These are phyloP conservation scores for Vespertilio murinus DNA, from an alignment of 2,797 vertebrate genomes.

Conservation along the genomic window DNA sequence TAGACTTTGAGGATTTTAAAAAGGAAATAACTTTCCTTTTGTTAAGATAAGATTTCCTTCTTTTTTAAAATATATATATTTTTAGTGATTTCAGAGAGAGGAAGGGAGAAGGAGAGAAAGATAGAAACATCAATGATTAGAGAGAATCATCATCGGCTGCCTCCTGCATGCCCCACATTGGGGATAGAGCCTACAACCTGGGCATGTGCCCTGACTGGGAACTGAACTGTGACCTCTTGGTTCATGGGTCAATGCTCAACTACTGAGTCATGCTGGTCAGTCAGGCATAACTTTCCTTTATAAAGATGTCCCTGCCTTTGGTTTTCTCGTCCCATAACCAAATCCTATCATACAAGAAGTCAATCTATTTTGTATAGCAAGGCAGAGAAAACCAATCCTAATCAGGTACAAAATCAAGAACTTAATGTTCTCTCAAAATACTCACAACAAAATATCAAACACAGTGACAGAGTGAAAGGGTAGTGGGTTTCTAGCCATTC, in stretches of 20 bases:
- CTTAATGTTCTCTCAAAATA: neutral
- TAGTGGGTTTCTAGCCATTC: neutral
- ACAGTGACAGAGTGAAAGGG: neutral
- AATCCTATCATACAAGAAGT: neutral
- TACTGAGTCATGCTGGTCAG: neutral
- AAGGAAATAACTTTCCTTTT: constrained; percentile 2
- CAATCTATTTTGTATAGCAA: neutral
- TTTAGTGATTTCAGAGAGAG: neutral
- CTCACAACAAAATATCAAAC: neutral
- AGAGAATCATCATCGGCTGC: neutral
- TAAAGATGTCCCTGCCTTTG: constrained; percentile 13
- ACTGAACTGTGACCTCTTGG: neutral
- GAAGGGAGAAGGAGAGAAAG: neutral
- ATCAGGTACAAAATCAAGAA: constrained; percentile 37
- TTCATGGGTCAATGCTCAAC: neutral
- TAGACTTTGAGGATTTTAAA: constrained; percentile 20
- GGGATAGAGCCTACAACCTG: neutral
- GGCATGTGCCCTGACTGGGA: neutral
- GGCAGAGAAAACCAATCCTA: constrained; percentile 19
- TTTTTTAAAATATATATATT: too few species aligned
- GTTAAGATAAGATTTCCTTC: too few species aligned
- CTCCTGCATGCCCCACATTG: neutral
- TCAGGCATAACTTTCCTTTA: neutral
- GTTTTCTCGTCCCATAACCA: neutral
- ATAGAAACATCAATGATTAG: neutral